Base-by-base conservation (phyloP, 2,113 vertebrate genomes). In the Heterotilapia buettikoferi region DNA sequence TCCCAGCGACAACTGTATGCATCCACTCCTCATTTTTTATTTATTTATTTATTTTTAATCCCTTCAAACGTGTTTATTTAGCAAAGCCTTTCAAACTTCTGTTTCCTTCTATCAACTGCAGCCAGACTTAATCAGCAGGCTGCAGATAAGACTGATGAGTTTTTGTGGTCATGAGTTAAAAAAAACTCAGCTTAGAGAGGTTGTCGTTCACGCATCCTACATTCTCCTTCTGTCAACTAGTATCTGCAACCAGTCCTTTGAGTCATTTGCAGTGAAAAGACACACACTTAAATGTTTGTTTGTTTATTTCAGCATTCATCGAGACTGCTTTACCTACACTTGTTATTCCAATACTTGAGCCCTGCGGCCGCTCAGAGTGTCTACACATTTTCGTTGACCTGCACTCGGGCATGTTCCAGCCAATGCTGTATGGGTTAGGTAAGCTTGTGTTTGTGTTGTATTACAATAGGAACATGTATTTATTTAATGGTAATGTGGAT, bases 371-470 rank as follows among this genome's bases (percentile, higher is more conserved):
- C 56, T 99, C 98, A 1, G 98, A 99, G 93, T 99, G 99, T 94
- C 97, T 99, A 47, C 98, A 99, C 92, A 97, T 99, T 90, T 99
- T 99, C 94, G 99, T 99, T 40, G 99, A 99, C 94, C 97, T 99
- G 93, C 98, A 99, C 96, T 99, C 98, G 52, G 99, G 99, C 93
- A 98, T 98, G 97, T 99, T 99, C 94, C 98, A 99, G 10, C 96
- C 99, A 45, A 99, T 99, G 98, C 95, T 99, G 18, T 99, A 99
- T 94, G 99, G 98, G 94, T 96, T 99, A 93, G 98, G 98, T 99
- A 97, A 97, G 97, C 16, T 78, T 29, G 6, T 19, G 14, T 10
- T 63, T 76, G 71, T 52, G 45, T 50, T 78, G 18, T 61, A 3
- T 47, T 31, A 47, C 7, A 83, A 24, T 50, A 78, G 3, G 29